A percentile compares a stretch with the other conserved stretches of the same genome.
Conservation (phyloP, 1,140 invertebrate genomes). For the Drosophila watanabei region DNA sequence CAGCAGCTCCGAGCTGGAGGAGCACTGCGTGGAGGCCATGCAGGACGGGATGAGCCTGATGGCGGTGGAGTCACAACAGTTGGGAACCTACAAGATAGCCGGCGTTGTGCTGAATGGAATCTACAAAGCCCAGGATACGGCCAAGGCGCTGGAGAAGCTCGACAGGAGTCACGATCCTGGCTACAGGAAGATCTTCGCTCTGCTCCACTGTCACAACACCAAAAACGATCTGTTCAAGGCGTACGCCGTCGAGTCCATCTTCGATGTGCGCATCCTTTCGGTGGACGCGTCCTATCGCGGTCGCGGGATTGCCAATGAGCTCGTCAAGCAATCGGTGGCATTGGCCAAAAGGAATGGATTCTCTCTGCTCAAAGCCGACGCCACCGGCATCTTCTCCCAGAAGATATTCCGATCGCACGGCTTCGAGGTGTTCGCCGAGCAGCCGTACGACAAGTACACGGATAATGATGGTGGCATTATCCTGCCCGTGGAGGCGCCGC, state of each 20-base stretch:
- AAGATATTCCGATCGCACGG: conserved; percentile 90
- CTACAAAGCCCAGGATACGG: conserved; percentile 87
- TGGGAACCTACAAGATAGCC: conserved; percentile 87
- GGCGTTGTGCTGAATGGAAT: conserved; percentile 90
- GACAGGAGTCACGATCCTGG: conserved; percentile 87
- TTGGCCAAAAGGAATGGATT: conserved; percentile 89
- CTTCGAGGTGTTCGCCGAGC: conserved; percentile 88
- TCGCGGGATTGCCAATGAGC: conserved; percentile 89
- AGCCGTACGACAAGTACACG: conserved; percentile 89
- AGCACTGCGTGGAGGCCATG: conserved; percentile 90
- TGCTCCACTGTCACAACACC: conserved; percentile 89
- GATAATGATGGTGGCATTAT: conserved; percentile 87
- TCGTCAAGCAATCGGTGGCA: conserved; percentile 89
- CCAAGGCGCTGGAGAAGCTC: conserved; percentile 87
- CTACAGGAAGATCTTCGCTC: conserved; percentile 89
- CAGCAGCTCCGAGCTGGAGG: conserved; percentile 90
- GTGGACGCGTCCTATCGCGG: conserved; percentile 90
- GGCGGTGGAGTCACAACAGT: conserved; percentile 84
- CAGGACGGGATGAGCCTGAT: conserved; percentile 91
- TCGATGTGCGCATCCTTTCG: conserved; percentile 92
- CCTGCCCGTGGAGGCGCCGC: conserved; percentile 87
- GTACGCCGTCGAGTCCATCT: conserved; percentile 90
- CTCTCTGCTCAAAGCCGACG: conserved; percentile 92
- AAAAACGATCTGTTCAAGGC: conserved; percentile 88
- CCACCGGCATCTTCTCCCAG: conserved; percentile 92